Conservation (phyloP, 2,113 vertebrate genomes). For the Dendrocopos noguchii region DNA sequence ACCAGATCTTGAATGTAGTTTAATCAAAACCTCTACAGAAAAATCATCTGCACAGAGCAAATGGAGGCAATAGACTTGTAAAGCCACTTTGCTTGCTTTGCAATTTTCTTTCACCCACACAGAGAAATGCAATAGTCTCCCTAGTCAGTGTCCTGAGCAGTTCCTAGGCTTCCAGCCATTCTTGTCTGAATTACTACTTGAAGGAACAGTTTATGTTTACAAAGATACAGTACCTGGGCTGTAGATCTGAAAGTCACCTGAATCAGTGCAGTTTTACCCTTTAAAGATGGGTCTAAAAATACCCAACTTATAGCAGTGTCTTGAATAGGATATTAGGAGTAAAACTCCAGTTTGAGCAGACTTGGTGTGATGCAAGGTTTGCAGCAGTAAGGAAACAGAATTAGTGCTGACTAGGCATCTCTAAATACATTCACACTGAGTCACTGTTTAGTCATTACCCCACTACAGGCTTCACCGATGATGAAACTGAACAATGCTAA, state of each 20-base stretch:
- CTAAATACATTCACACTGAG: slow-evolving; percentile 16
- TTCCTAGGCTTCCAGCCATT: background rate
- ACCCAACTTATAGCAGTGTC: background rate
- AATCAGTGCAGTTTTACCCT: background rate
- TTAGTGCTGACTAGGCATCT: slow-evolving; percentile 48
- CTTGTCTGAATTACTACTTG: background rate
- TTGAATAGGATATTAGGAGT: background rate
- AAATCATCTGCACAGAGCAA: background rate
- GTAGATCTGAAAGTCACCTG: background rate
- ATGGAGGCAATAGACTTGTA: background rate
- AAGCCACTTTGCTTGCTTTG: background rate
- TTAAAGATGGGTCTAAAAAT: background rate
- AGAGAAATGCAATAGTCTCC: background rate
- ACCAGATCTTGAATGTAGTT: background rate
- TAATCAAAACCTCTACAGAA: background rate
- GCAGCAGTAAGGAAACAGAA: slow-evolving; percentile 7
- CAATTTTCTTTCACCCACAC: background rate
- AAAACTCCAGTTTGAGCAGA: background rate
- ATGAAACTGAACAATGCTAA: background rate
- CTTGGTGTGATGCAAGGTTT: background rate
- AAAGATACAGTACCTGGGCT: background rate
- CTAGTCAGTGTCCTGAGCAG: background rate
- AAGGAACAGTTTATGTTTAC: background rate
- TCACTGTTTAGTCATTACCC: slow-evolving; percentile 52
- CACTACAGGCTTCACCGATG: background rate